These are phyloP conservation scores for Tenualosa ilisha DNA, from an alignment of 2,797 vertebrate genomes.

Conservation along the genomic window DNA sequence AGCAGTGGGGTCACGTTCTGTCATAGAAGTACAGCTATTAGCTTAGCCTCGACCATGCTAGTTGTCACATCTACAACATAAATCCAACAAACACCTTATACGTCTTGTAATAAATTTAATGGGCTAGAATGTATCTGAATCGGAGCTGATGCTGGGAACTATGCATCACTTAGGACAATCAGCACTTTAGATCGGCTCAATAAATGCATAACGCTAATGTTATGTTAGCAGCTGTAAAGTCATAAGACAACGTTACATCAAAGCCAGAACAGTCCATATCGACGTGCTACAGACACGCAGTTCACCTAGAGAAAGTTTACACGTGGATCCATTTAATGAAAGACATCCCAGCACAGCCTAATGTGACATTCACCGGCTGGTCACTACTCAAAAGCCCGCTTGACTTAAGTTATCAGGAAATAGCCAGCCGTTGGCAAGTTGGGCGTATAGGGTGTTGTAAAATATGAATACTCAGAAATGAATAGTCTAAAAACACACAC, in stretches of 20 bases:
- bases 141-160: neutral
- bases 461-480: too few relatives aligned
- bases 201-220: neutral
- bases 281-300: neutral
- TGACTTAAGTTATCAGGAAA: neutral
- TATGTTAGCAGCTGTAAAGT: neutral
- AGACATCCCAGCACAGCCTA: neutral
- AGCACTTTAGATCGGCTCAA: neutral
- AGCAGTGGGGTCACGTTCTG: neutral
- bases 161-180: too few relatives aligned
- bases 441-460: too few relatives aligned
- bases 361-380: neutral
- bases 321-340: neutral
- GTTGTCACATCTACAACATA: neutral
- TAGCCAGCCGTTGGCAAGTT: neutral
- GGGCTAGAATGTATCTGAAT: neutral
- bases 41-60: neutral
- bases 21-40: neutral
- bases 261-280: neutral
- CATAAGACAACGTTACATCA: neutral
- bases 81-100: neutral
- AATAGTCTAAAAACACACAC: neutral
- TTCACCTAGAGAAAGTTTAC: neutral
- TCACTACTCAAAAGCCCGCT: neutral
- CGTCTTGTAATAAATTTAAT: neutral